Base-by-base conservation (phyloP, 2,888 invertebrate genomes). In the Platycheirus rosarum region DNA sequence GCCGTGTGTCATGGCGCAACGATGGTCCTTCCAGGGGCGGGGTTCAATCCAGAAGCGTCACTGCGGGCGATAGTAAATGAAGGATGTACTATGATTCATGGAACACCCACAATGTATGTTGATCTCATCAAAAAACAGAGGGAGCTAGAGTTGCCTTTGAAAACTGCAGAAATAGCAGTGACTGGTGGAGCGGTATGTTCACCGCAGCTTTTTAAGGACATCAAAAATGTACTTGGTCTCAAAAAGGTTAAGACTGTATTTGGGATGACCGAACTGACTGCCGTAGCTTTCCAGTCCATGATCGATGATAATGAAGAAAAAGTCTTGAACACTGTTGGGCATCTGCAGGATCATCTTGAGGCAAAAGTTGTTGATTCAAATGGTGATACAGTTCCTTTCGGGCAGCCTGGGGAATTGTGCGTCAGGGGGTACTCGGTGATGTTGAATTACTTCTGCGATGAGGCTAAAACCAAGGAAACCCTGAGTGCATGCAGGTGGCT, bases 21-120 rank as follows among this genome's bases (percentile, higher is more conserved):
- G 0, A 63, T 93, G 9, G 92, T 95, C 0, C 80, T 94, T 2
- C 93, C 94, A 5, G 88, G 91, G 0, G 89, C 90, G 0, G 89
- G 78, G 0, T 94, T 93, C 85, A 93, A 94, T 86, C 92, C 95
- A 0, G 90, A 91, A 8, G 91, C 91, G 46, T 91, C 93, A 0
- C 87, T 95, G 4, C 89, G 93, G 75, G 92, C 94, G 0, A 92
- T 95, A 2, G 89, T 92, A 20, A 89, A 92, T 46, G 94, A 96
- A 90, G 93, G 92, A 94, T 95, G 95, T 86, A 93, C 93, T 0
- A 88, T 93, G 1, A 87, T 94, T 40, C 93, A 93, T 87, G 95
- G 95, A n/a, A 95, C 95, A 0, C 96, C 96, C 0, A 96, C 96
- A 9, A 96, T 96, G 96, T 95, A 94, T 89, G 92, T 95, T 3